Evolutionary conservation across 2,113 vertebrate genomes (phyloP), one percentile per base, ranked within the genome.

Genomic region (Limanda limanda): DNA sequence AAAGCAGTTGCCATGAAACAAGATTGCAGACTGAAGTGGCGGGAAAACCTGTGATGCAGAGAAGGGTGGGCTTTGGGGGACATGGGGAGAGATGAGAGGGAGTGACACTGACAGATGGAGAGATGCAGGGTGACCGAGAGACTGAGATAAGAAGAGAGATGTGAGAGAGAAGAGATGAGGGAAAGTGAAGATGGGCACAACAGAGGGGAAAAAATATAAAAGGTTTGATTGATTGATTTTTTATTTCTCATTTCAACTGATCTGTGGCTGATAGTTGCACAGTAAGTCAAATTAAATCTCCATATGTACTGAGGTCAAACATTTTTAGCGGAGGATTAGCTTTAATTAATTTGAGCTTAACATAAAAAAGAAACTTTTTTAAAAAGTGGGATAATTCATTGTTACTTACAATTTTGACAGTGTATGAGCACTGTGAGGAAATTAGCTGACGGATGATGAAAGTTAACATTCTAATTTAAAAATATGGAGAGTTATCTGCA

Each of bases 1-100:
- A 79, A 83, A 24, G 57, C 82, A 87, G 56, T 84, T 80, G 83
- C 84, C 67, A 64, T 90, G 91, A 94, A 91, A 91, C 86, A 84
- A 78, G 89, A 89, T 84, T 88, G 84, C 58, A 73, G 61, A 71
- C 12, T 52, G 66, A 76, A 78, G 78, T 91, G 93, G 89, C 68
- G 83, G 90, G 91, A 92, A 92, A 91, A 64, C 75, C 81, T 25
- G 60, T 56, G 73, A 87, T 68, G 54, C 60, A 65, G 48, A 42
- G 56, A 52, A 17, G 64, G 67, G 67, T 5, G 58, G 52, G 45
- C 21, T 40, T 45, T 11, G 4, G 56, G 35, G 20, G 47, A 56
- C 51, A 24, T 1, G 0, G 20, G 8, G 37, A 13, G 25, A 21
- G 68, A 52, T 54, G 66, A 76, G 55, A 74, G 68, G 56, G 25